Base-by-base conservation (phyloP, 2,113 vertebrate genomes). In the Aythya baeri region DNA sequence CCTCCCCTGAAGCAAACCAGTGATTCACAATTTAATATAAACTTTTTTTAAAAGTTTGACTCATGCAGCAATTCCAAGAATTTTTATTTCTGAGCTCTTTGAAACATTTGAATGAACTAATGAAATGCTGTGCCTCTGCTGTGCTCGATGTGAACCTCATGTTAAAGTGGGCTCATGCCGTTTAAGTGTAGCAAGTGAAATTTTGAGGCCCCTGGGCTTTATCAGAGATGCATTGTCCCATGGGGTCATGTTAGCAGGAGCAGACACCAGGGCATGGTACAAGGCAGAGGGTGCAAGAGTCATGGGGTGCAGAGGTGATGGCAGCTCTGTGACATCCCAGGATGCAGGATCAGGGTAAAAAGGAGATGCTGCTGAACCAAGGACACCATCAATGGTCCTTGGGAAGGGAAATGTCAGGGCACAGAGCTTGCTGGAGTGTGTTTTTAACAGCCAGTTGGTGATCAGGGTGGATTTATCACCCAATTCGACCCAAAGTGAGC, bases 201-300 rank as follows among this genome's bases (percentile, higher is more conserved):
- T 63, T 93, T 89, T 52, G 9, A 21, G 67, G 25, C 13, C 18
- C 10, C 13, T 90, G 31, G 41, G 31, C 31, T 46, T 32, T 68
- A 46, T 68, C 43, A 11, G 21, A 72, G 41, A 43, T 49, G 49
- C 41, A 16, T 62, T 61, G 55, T 89, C 26, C 59, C 65, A 54
- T 29, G 27, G 38, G 1, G 20, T 67, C 36, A 15, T 8, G 4
- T 57, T 38, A n/a, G 26, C 0, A 0, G 41, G 32, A 88, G 14
- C 0, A 0, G 17, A 11, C 0, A 0, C 27, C 41, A 17, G 26
- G 38, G 62, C 17, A 13, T 29, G 17, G 26, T 65, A 11, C 43
- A 46, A 20, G 21, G 29, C 41, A 44, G 29, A 67, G 65, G 41
- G 20, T 67, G 65, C 20, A 44, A 38, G 61, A 63, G 23, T 62